A percentile compares a stretch with the other conserved stretches of the same genome.
Evolutionary conservation across 2,113 vertebrate species (phyloP).

Genomic region (Paralichthys olivaceus): DNA sequence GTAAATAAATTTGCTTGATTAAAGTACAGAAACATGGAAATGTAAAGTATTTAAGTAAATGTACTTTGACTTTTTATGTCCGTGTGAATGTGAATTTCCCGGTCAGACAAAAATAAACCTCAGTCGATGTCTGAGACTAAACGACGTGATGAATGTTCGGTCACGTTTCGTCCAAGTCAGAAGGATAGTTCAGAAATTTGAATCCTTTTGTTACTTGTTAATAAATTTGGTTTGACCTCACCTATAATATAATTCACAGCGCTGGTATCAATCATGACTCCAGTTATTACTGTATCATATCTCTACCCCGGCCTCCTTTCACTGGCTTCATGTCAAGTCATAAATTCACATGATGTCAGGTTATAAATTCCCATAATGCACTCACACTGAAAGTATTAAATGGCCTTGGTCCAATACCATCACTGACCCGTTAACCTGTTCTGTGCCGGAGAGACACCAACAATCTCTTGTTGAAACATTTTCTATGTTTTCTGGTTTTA

Average conservation of each 20-base stretch:
- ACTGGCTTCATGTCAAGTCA: not conserved
- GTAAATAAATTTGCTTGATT: too few species aligned
- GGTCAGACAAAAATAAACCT: too few species aligned
- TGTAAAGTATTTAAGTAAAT: too few species aligned
- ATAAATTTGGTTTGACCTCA: not conserved
- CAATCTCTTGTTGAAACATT: too few species aligned
- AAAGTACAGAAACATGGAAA: too few species aligned
- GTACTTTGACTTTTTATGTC: too few species aligned
- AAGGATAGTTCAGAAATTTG: not conserved
- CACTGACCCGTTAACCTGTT: not conserved
- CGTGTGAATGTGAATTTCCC: too few species aligned
- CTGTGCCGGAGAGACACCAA: not conserved
- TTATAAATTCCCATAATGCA: too few species aligned
- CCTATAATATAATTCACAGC: not conserved
- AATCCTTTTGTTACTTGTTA: not conserved
- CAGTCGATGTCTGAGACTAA: too few species aligned
- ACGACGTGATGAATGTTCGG: too few species aligned
- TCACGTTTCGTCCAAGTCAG: not conserved
- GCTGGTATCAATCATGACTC: not conserved
- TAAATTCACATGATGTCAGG: not conserved
- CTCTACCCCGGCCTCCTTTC: not conserved
- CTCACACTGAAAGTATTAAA: not conserved
- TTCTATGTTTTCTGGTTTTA: too few species aligned
- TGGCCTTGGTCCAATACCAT: not conserved
- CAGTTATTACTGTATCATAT: not conserved